Base-by-base conservation (phyloP, 2,797 vertebrate genomes). In the Gallinago solitaria region DNA sequence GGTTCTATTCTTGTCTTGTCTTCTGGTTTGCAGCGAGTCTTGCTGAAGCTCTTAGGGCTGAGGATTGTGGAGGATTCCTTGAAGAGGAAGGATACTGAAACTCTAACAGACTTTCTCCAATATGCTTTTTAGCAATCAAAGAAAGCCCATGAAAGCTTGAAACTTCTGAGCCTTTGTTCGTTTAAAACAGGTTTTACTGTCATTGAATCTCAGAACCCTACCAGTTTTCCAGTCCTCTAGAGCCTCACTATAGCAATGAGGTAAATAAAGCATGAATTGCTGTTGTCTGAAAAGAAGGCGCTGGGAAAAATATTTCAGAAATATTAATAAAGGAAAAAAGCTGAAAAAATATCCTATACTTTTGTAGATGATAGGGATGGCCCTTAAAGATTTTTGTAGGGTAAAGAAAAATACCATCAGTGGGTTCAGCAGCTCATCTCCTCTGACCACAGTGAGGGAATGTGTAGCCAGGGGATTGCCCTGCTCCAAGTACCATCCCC, bases 181-280 rank as follows among this genome's bases (percentile, higher is more conserved):
- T 78, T 78, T 86, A 45, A 79, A 91, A 74, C 11, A 57, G 5
- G 1, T 48, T 81, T 86, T 78, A n/a, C 47, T 86, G 94, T 92
- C 28, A 0, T 73, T 78, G 47, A 48, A 33, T 59, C 54, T 86
- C 59, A 59, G 48, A 81, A 76, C 47, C 45, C n/a, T 86, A 54
- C 37, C 16, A 7, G 32, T 85, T 91, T 92, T 92, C 33, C 32
- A 35, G 76, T 74, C 41, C 47, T 70, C 76, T 51, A 47, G 68
- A 50, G 12, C 53, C 51, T 92, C n/a, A 32, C 54, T 69, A 16
- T 54, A 69, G 45, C 56, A 81, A n/a, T 85, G 60, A 87, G 41
- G 87, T 65, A 90, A 88, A 78, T 60, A 70, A 89, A 82, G 33
- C 33, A 69, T 61, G 37, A 83, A 86, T 83, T 86, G 32, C 37